These are phyloP conservation scores for Synanthedon myopaeformis DNA, from an alignment of 2,888 invertebrate species.

Conservation along the genomic window DNA sequence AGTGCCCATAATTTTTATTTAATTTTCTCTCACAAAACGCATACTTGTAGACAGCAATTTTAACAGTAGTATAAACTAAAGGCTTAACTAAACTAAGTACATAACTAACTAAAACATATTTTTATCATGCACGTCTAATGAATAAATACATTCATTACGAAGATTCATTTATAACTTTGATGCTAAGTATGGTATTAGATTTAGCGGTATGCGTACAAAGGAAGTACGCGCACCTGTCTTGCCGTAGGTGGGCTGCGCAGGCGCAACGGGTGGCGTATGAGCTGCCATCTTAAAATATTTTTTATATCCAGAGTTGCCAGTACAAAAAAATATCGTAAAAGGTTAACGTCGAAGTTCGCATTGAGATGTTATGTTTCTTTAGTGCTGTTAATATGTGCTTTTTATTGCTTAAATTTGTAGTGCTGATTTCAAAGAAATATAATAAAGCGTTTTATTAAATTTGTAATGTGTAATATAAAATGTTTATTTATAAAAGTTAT, in stretches of 20 bases:
- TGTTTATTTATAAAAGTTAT: too few relatives aligned
- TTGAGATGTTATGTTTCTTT: background rate
- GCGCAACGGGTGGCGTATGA: conserved; percentile 9
- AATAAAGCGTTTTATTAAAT: background rate
- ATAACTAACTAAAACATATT: too few relatives aligned
- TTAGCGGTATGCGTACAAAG: conserved; percentile 9
- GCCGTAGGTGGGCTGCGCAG: conserved; percentile 11
- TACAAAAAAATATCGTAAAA: background rate
- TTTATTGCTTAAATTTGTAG: background rate
- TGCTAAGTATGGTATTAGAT: background rate
- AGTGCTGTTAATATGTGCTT: background rate
- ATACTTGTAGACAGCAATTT: too few relatives aligned
- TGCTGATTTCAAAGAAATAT: background rate
- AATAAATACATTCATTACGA: background rate
- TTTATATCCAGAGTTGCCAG: background rate
- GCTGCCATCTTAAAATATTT: background rate
- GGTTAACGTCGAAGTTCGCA: conserved; percentile 1
- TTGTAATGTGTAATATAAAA: too few relatives aligned
- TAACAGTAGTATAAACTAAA: too few relatives aligned
- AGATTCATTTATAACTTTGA: background rate
- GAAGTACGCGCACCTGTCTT: conserved; percentile 12
- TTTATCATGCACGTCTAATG: too few relatives aligned
- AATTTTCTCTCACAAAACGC: too few relatives aligned
- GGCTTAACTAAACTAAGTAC: too few relatives aligned
- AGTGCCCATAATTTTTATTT: too few relatives aligned